A percentile compares a stretch with the other conserved stretches of the same genome.
phyloP scores from a whole-genome alignment of 2,113 vertebrate species.

The Podilymbus podiceps region DNA sequence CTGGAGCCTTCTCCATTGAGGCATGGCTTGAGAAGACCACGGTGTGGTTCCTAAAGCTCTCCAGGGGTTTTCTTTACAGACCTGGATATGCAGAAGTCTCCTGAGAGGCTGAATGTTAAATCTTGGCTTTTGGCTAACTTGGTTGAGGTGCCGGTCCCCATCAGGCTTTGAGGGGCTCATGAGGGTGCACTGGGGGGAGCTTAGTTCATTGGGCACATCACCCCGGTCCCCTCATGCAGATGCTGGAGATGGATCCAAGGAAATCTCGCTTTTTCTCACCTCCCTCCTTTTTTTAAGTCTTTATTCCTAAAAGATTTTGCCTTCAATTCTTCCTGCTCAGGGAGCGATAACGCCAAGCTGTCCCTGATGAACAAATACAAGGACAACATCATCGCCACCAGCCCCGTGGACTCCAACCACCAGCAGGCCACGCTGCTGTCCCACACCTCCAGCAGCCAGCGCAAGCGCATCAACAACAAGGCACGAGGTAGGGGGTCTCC shows the following conservation, averaged over 20 bases:
- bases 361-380: conserved; percentile 99
- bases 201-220: background rate
- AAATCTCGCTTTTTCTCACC: background rate
- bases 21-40: background rate
- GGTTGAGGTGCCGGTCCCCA: background rate
- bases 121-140: background rate
- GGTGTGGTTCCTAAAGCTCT: background rate
- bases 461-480: conserved; percentile 95
- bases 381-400: conserved; percentile 97
- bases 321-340: conserved; percentile 72
- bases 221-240: background rate
- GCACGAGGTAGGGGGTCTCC: conserved; percentile 78
- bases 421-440: conserved; percentile 94
- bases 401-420: conserved; percentile 93
- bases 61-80: background rate
- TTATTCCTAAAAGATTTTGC: conserved; percentile 23
- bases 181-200: background rate
- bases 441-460: conserved; percentile 93
- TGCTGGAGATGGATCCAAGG: background rate
- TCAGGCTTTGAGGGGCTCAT: background rate
- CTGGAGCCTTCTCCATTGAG: background rate
- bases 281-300: background rate
- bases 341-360: conserved; percentile 93
- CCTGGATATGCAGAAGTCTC: background rate
- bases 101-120: background rate